phyloP scores from a whole-genome alignment of 2,797 vertebrate species.

The Poecilia gillii region DNA sequence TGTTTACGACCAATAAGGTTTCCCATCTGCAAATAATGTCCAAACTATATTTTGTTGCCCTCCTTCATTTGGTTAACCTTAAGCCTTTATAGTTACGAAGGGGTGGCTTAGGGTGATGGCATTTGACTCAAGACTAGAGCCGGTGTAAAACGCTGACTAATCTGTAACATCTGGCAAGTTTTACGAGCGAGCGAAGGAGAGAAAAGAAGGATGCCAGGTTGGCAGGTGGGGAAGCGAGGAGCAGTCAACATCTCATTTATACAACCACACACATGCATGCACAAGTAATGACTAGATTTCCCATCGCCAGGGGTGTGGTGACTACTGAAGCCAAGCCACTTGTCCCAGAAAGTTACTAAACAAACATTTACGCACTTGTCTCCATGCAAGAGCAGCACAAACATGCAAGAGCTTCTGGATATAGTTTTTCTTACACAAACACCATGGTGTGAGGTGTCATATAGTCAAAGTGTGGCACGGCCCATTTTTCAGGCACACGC shows the following conservation, averaged over 20 bases:
- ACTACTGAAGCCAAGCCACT: constrained; percentile 42
- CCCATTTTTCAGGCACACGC: constrained; percentile 52
- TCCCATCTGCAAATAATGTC: constrained; percentile 75
- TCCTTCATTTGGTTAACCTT: constrained; percentile 76
- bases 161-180: constrained; percentile 72
- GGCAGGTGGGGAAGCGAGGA: constrained; percentile 68
- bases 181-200: constrained; percentile 53
- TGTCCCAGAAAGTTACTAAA: constrained; percentile 42
- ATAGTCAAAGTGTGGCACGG: constrained; percentile 17
- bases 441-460: constrained; percentile 19
- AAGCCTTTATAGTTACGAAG: constrained; percentile 74
- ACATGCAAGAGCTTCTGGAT: not conserved
- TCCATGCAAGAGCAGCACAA: constrained; percentile 16
- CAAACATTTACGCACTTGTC: constrained; percentile 18
- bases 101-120: constrained; percentile 74
- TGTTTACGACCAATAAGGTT: constrained; percentile 72
- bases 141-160: constrained; percentile 73
- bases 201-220: constrained; percentile 56
- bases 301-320: constrained; percentile 41
- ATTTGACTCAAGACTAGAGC: constrained; percentile 70
- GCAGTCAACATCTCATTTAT: constrained; percentile 43
- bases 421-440: constrained; percentile 1
- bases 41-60: constrained; percentile 69
- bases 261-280: constrained; percentile 38
- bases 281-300: constrained; percentile 43